Evolutionary conservation across 2,888 invertebrate genomes (phyloP).

Genomic region (Agriopis leucophaearia): DNA sequence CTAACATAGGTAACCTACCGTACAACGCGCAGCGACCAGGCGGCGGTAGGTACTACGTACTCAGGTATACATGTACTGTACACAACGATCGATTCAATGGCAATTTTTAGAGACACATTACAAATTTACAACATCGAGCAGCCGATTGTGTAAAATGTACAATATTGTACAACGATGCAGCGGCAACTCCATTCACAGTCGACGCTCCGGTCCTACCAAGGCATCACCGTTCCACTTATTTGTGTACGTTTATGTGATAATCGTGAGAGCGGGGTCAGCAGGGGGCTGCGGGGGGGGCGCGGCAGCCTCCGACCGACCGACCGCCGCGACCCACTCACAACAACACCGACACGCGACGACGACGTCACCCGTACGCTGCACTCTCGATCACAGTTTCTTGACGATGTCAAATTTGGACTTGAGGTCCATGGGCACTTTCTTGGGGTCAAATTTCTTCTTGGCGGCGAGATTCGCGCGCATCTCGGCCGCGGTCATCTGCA

Average conservation of each 20-base stretch:
- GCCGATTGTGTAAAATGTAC: conserved; percentile 52
- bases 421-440: conserved; percentile 95
- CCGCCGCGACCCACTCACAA: not conserved
- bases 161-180: conserved; percentile 51
- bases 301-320: conserved; percentile 35
- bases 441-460: conserved; percentile 95
- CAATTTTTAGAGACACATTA: conserved; percentile 62
- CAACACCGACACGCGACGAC: conserved; percentile 20
- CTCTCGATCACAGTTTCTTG: conserved; percentile 91
- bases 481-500: conserved; percentile 97
- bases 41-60: too few relatives aligned
- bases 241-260: conserved; percentile 49
- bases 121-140: conserved; percentile 54
- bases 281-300: conserved; percentile 35
- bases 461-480: conserved; percentile 94
- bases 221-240: conserved; percentile 54
- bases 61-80: conserved; percentile 60
- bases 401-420: conserved; percentile 97
- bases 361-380: conserved; percentile 40
- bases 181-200: conserved; percentile 27
- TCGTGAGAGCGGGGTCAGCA: conserved; percentile 30
- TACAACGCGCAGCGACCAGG: conserved; percentile 54
- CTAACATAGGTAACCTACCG: conserved; percentile 48
- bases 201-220: conserved; percentile 33
- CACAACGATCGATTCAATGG: conserved; percentile 69